Evolutionary conservation across 2,888 invertebrate genomes (phyloP).

Genomic region (Drosophila limbata): DNA sequence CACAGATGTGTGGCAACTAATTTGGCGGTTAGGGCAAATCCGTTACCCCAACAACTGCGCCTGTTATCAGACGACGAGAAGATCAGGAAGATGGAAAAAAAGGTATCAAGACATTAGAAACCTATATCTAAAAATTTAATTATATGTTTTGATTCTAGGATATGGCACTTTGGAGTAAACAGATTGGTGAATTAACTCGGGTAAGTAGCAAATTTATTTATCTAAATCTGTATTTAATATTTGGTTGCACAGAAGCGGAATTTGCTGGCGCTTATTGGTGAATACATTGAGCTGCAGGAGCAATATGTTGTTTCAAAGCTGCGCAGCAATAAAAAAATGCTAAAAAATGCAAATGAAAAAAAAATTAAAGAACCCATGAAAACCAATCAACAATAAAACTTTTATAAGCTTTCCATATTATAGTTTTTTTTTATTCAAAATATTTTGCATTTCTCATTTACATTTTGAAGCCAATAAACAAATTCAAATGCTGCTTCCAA

Average conservation of each 20-base stretch:
- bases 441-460: constrained; percentile 73
- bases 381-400: too few species aligned
- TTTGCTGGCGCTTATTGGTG: constrained; percentile 27
- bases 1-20: constrained; percentile 11
- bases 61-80: constrained; percentile 18
- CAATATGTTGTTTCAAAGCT: constrained; percentile 26
- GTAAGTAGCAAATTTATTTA: constrained; percentile 16
- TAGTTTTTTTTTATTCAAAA: constrained; percentile 70
- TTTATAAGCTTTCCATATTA: background rate
- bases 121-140: too few species aligned
- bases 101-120: background rate
- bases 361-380: background rate
- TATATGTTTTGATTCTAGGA: constrained; percentile 1
- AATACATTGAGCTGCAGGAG: constrained; percentile 39
- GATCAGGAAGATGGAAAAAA: background rate
- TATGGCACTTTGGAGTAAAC: constrained; percentile 22
- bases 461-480: constrained; percentile 47
- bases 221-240: background rate
- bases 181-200: constrained; percentile 27
- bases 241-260: constrained; percentile 32
- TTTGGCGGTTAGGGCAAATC: background rate
- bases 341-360: constrained; percentile 9
- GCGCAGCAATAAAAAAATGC: constrained; percentile 14
- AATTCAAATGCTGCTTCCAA: constrained; percentile 37
- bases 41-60: constrained; percentile 20